Percentiles rank a stretch among this genome's conserved stretches.
Conservation (phyloP, 2,888 invertebrate species). For the Pyrrhia umbra region DNA sequence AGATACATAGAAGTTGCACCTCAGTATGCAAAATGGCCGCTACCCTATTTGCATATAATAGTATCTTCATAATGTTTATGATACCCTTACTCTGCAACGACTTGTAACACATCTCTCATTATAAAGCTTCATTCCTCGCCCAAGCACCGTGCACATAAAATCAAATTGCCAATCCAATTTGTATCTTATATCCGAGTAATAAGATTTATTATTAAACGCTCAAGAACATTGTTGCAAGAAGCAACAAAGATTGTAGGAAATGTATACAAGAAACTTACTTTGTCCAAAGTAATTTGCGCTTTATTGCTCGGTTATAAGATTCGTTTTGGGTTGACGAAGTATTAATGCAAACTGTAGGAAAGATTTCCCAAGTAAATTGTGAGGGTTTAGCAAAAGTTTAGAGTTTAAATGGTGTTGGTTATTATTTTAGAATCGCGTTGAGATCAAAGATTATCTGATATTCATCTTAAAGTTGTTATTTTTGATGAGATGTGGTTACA, state of each 20-base stretch:
- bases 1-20: background rate
- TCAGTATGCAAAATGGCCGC: background rate
- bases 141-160: constrained; percentile 36
- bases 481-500: constrained; percentile 26
- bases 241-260: constrained; percentile 34
- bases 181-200: constrained; percentile 43
- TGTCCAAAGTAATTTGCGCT: constrained; percentile 17
- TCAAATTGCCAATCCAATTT: constrained; percentile 54
- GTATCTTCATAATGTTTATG: background rate
- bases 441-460: constrained; percentile 35
- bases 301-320: constrained; percentile 12
- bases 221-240: constrained; percentile 38
- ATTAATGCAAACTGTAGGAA: constrained; percentile 24
- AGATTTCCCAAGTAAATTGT: constrained; percentile 30
- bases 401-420: constrained; percentile 38
- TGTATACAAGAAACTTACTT: constrained; percentile 13
- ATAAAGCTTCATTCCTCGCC: constrained; percentile 31
- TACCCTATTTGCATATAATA: constrained; percentile 1
- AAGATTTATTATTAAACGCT: constrained; percentile 46
- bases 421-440: constrained; percentile 34
- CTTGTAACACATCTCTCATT: constrained; percentile 57
- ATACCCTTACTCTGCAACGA: constrained; percentile 26
- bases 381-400: constrained; percentile 29
- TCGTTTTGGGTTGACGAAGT: constrained; percentile 11
- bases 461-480: constrained; percentile 17